phyloP scores from a whole-genome alignment of 2,797 vertebrate genomes.

The Poecile montanus region DNA sequence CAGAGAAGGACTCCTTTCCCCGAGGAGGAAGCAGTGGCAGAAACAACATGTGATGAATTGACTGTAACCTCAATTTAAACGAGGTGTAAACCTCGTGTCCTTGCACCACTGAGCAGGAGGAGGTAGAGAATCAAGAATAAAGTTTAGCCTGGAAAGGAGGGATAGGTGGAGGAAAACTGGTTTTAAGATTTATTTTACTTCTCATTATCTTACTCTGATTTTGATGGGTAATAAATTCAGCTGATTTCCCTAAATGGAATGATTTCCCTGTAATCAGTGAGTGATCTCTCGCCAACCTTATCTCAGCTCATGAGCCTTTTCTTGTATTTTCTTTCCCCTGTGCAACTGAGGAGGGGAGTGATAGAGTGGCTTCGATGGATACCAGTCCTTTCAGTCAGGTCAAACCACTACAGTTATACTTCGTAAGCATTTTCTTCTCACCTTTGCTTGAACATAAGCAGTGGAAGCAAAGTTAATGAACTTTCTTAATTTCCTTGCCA shows the following conservation, averaged over 20 bases:
- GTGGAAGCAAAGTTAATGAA: not conserved
- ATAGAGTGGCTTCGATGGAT: not conserved
- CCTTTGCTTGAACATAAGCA: not conserved
- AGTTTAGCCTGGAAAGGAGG: not conserved
- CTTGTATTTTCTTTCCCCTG: not conserved
- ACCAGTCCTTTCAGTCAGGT: not conserved
- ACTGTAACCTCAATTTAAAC: not conserved
- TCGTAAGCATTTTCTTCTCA: not conserved
- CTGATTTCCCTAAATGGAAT: not conserved
- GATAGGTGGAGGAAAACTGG: not conserved
- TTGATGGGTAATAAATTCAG: not conserved
- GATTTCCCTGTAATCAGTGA: not conserved
- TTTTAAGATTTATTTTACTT: not conserved
- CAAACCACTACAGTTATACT: not conserved
- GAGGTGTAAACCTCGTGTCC: too few species aligned
- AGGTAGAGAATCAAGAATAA: not conserved
- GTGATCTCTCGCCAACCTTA: not conserved
- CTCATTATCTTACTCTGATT: not conserved
- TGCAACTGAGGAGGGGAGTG: not conserved
- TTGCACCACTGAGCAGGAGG: not conserved
- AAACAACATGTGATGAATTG: not conserved
- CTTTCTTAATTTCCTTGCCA: not conserved
- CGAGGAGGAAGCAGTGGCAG: not conserved
- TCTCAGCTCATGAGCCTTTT: not conserved
- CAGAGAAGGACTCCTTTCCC: not conserved